phyloP scores from a whole-genome alignment of 2,888 invertebrate species.

The Lucinisca nassula region DNA sequence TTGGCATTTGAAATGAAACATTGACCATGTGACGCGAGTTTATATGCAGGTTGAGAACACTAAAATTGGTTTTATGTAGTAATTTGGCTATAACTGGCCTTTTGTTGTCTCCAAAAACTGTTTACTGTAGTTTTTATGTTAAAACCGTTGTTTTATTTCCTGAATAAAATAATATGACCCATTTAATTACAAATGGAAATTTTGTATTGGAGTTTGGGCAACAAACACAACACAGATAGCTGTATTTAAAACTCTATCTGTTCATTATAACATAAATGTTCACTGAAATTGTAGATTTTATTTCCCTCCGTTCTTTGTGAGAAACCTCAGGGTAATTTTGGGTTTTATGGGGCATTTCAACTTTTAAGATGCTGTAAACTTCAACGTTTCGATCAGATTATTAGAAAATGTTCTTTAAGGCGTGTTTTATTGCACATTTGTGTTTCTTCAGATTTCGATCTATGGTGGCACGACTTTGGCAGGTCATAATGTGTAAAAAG shows the following conservation, averaged over 20 bases:
- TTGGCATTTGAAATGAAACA: slow-evolving; percentile 64
- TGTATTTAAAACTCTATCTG: slow-evolving; percentile 61
- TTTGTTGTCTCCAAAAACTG: slow-evolving; percentile 60
- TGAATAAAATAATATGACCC: slow-evolving; percentile 71
- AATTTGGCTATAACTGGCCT: slow-evolving; percentile 48
- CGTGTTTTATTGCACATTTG: slow-evolving; percentile 1
- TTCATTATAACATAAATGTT: slow-evolving; percentile 30
- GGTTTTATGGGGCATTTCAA: slow-evolving; percentile 61
- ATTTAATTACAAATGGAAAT: slow-evolving; percentile 69
- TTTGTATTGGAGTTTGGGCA: slow-evolving; percentile 61
- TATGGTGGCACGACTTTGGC: not conserved
- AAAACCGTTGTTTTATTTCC: slow-evolving; percentile 73
- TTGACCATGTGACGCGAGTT: slow-evolving; percentile 54
- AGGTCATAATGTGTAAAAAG: no score
- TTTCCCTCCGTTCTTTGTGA: not conserved
- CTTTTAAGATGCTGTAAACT: slow-evolving; percentile 62
- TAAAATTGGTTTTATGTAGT: slow-evolving; percentile 65
- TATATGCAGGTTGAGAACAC: slow-evolving; percentile 58
- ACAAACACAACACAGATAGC: slow-evolving; percentile 64
- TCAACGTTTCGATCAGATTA: slow-evolving; percentile 11
- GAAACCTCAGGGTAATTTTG: slow-evolving; percentile 8
- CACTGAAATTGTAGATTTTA: slow-evolving; percentile 10
- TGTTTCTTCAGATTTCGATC: slow-evolving; percentile 2
- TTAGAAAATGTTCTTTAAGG: slow-evolving; percentile 1
- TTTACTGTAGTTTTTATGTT: slow-evolving; percentile 67